Evolutionary conservation across 1,140 invertebrate species (phyloP), one percentile per base, ranked within the genome.

Genomic region (Nebria ingens): DNA sequence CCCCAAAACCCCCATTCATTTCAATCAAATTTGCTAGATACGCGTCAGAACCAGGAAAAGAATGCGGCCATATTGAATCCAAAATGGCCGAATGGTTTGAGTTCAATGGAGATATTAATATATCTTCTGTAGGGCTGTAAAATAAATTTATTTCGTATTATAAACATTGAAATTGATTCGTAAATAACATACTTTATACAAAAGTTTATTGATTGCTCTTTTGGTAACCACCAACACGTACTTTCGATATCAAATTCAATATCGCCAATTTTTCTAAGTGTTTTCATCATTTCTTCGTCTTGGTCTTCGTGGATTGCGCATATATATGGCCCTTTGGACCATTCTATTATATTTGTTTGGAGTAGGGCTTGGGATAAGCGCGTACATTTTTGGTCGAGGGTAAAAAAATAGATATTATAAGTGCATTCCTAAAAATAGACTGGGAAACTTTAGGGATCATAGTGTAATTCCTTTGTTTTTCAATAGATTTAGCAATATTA

Each of bases 1-100:
- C 1, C n/a, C 68, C 68, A 11, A 62, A 58, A n/a, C 66, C 65
- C 17, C 61, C 63, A 57, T 66, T 67, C 20, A 59, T 58, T 45
- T 61, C 50, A 25, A 69, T 58, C 9, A 65, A 53, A 17, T 53
- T 55, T n/a, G 53, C 21, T 20, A 69, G 45, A 56, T 65, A 68
- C 21, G 52, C 51, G 23, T 63, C 59, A 12, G 66, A 65, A 11
- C 61, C 63, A 29, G 56, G 52, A 56, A 57, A 65, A 2, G 61
- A 59, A 40, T 64, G 62, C 1, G 64, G 63, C 67, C 67, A 68
- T 17, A 62, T 21, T 1, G 49, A 38, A 49, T 66, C 53, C 4
- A 66, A 63, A 19, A 45, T 51, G 1, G 40, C n/a, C 0, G 59
- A 59, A 52, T 67, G 58, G 50, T 54, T 19, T 21, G 54, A 53